Percentiles rank a stretch among this genome's conserved stretches.
Evolutionary conservation across 2,888 invertebrate species (phyloP).

Genomic region (Sepiola atlantica): DNA sequence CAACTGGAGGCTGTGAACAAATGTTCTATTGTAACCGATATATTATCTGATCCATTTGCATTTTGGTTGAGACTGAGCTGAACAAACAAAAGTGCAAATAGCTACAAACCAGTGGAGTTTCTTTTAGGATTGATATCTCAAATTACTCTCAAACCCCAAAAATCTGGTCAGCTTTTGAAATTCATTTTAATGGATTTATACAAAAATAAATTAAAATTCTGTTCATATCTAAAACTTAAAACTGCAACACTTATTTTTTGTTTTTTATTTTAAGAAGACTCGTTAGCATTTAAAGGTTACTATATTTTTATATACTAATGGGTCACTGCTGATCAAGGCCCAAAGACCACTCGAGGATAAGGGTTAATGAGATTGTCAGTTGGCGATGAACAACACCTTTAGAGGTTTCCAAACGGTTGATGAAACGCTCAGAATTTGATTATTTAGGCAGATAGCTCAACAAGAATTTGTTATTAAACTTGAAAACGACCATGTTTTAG

Average conservation of each 20-base stretch:
- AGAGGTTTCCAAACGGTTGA: too few species aligned
- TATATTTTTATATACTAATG: too few species aligned
- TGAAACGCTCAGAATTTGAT: too few species aligned
- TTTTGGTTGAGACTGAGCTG: not conserved
- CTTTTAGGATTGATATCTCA: not conserved
- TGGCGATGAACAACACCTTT: too few species aligned
- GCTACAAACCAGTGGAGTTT: not conserved
- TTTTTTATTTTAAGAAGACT: too few species aligned
- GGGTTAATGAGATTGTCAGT: too few species aligned
- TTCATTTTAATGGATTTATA: not conserved
- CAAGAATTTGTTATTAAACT: too few species aligned
- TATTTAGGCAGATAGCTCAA: too few species aligned
- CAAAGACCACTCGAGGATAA: too few species aligned
- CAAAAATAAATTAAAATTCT: not conserved
- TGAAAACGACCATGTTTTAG: too few species aligned
- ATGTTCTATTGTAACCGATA: not conserved
- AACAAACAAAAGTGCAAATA: not conserved
- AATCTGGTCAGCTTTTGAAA: not conserved
- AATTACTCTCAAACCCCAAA: not conserved
- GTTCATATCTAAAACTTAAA: not conserved
- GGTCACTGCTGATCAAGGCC: too few species aligned
- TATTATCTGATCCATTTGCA: not conserved
- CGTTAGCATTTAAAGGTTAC: too few species aligned
- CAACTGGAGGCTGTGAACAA: not conserved
- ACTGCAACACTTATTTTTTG: not conserved